phyloP scores from a whole-genome alignment of 2,888 invertebrate genomes.

The Pseudococcus jackbeardsleyi region DNA sequence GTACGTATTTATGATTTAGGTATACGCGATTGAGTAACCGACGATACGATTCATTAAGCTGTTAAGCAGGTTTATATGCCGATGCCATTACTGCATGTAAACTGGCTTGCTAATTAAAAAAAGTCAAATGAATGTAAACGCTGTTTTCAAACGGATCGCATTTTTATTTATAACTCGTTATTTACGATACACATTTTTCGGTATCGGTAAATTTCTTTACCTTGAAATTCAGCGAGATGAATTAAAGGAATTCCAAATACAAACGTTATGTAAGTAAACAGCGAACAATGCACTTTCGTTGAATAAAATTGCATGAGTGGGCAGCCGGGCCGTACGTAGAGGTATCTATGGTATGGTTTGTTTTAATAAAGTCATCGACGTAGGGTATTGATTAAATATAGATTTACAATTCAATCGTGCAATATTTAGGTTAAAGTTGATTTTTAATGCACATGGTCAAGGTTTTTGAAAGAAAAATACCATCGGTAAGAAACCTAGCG shows the following conservation, averaged over 20 bases:
- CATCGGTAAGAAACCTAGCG: neutral
- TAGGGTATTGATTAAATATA: too few species aligned
- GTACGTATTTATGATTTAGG: slow-evolving; percentile 40
- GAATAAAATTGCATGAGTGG: neutral
- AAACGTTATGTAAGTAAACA: neutral
- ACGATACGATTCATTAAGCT: slow-evolving; percentile 45
- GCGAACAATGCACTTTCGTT: neutral
- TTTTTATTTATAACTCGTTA: slow-evolving; percentile 14
- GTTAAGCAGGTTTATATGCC: slow-evolving; percentile 35
- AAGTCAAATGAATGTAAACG: neutral
- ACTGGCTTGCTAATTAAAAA: slow-evolving; percentile 5
- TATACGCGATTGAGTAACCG: slow-evolving; percentile 1
- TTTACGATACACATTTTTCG: slow-evolving; percentile 1
- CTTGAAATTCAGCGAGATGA: neutral
- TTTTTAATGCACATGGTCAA: neutral
- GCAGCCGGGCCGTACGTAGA: too few species aligned
- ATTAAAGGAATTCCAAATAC: neutral
- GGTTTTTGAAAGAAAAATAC: neutral
- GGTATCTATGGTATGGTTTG: too few species aligned
- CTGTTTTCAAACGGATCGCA: neutral
- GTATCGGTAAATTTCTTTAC: neutral
- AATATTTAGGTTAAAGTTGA: neutral
- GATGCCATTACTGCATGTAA: neutral
- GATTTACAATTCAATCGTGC: too few species aligned
- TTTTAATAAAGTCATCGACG: too few species aligned